Conservation (phyloP, 1,140 invertebrate genomes). For the Aphis gossypii region DNA sequence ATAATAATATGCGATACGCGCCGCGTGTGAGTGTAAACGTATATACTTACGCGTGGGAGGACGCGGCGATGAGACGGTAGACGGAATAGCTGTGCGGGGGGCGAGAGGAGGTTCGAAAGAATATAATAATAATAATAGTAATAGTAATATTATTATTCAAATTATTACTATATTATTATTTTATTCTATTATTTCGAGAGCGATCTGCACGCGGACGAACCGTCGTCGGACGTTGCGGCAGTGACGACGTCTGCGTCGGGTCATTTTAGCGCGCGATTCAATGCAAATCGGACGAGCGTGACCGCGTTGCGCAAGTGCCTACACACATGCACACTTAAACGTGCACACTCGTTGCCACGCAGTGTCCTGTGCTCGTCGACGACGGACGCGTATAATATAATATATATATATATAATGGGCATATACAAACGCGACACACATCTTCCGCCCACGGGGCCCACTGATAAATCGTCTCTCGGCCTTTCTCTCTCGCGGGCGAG, state of each 20-base stretch:
- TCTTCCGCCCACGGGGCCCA: conserved; percentile 51
- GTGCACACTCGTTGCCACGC: neutral
- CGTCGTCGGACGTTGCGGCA: neutral
- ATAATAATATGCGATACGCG: too few relatives aligned
- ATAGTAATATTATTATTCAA: neutral
- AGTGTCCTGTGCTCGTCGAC: neutral
- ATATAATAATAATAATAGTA: neutral
- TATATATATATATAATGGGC: neutral
- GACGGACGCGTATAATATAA: neutral
- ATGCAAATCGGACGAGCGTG: conserved; percentile 51
- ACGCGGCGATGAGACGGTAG: neutral
- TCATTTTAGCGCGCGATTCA: conserved; percentile 39
- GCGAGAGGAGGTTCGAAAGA: neutral
- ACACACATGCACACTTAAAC: neutral
- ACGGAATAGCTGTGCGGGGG: neutral
- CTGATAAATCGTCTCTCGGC: conserved; percentile 42
- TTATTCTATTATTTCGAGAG: conserved; percentile 6
- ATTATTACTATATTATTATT: neutral
- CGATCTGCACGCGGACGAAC: neutral
- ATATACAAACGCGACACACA: conserved; percentile 17
- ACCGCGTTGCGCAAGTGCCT: conserved; percentile 28
- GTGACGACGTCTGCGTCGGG: neutral
- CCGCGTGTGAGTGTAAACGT: neutral
- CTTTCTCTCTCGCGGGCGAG: conserved; percentile 21
- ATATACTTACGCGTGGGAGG: neutral